These are phyloP conservation scores for Dynastes hyllus DNA, from an alignment of 2,888 invertebrate species.

Conservation along the genomic window DNA sequence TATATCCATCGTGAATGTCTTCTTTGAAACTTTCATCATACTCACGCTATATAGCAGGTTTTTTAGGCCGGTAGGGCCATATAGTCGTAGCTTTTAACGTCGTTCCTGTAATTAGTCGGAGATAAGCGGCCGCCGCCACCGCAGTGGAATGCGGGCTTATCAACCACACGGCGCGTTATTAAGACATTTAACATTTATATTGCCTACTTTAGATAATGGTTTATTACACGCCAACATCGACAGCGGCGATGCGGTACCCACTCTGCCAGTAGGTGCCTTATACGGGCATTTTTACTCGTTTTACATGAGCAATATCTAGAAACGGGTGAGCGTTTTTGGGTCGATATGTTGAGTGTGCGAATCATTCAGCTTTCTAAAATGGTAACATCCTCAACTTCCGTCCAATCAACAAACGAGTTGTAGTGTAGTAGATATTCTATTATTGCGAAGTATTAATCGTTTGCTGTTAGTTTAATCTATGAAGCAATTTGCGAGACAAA, in stretches of 20 bases:
- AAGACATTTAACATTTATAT: conserved; percentile 41
- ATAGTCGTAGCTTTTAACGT: conserved; percentile 4
- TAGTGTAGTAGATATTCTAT: too few species aligned
- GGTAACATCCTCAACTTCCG: too few species aligned
- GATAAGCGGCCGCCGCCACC: conserved; percentile 17
- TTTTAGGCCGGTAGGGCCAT: neutral
- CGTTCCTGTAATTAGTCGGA: conserved; percentile 20
- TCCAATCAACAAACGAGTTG: too few species aligned
- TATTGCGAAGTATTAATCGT: too few species aligned
- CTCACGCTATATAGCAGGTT: neutral
- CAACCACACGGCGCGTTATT: conserved; percentile 30
- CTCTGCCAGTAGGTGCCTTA: neutral
- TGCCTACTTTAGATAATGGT: conserved; percentile 45
- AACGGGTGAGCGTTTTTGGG: too few species aligned
- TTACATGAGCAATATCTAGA: too few species aligned
- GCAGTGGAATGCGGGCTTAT: conserved; percentile 23
- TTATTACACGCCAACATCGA: conserved; percentile 40
- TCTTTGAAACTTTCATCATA: neutral
- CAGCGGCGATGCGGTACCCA: neutral
- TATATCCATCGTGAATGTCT: neutral
- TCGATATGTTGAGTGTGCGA: too few species aligned
- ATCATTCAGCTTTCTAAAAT: too few species aligned
- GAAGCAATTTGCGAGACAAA: too few species aligned
- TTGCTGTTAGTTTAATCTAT: too few species aligned
- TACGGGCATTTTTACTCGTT: neutral